phyloP scores from a whole-genome alignment of 2,888 invertebrate genomes.

The Liposcelis brunnea region DNA sequence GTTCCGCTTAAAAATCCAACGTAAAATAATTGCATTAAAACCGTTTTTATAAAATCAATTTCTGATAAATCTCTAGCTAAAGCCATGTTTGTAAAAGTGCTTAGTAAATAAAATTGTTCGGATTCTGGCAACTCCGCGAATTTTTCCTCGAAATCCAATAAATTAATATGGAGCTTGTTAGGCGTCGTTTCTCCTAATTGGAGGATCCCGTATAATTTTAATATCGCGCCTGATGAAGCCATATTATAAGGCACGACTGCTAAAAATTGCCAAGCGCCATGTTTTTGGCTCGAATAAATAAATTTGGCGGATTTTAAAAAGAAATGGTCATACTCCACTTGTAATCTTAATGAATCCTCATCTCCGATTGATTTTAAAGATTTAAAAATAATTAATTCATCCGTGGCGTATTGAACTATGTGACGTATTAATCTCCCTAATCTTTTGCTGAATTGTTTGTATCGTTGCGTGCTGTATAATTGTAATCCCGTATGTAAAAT shows the following conservation, averaged over 20 bases:
- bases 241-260: conserved; percentile 51
- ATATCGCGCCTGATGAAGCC: conserved; percentile 38
- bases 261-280: conserved; percentile 68
- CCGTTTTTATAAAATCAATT: conserved; percentile 43
- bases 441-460: conserved; percentile 51
- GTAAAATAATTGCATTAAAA: conserved; percentile 52
- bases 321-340: conserved; percentile 56
- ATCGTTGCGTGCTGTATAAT: conserved; percentile 45
- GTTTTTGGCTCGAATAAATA: conserved; percentile 49
- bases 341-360: conserved; percentile 32
- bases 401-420: conserved; percentile 52
- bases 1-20: conserved; percentile 57
- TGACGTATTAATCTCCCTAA: conserved; percentile 50
- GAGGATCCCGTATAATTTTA: conserved; percentile 46
- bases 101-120: conserved; percentile 58
- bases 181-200: conserved; percentile 22
- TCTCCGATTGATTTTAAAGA: conserved; percentile 17
- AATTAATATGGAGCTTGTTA: conserved; percentile 10
- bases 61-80: conserved; percentile 41
- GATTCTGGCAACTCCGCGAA: conserved; percentile 45
- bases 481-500: conserved; percentile 45
- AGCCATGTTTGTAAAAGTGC: conserved; percentile 66
- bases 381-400: conserved; percentile 43
- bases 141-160: conserved; percentile 40
- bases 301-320: conserved; percentile 48